Evolutionary conservation across 1,140 invertebrate species (phyloP), one percentile per base, ranked within the genome.

Genomic region (Nasonia vitripennis): DNA sequence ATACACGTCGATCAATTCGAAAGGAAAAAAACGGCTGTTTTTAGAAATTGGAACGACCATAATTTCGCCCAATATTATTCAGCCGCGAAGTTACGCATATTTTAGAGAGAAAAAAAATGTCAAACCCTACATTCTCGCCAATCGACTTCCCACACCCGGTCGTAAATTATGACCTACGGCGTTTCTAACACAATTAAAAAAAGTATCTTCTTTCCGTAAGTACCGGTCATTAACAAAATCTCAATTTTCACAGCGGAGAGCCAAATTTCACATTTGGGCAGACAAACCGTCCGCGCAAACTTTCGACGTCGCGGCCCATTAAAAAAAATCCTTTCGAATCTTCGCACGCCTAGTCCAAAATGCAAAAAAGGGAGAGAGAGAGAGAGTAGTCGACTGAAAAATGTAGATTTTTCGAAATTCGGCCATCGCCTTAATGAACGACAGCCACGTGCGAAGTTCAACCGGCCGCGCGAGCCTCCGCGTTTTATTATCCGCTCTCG

Each of bases 381-480:
- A 81, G 23, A 81, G 20, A 62, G 12, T 17, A 27, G 67, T 27
- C 2, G 9, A 4, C 20, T 23, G 23, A 81, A 81, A 45, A 81
- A 81, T 81, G 79, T 70, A 70, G 37, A 70, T 70, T 81, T 78
- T 70, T 81, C 79, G 79, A 81, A 81, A 81, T 48, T 37, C 51
- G 34, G 45, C 37, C 77, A 27, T 31, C 6, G 75, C 23, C 75
- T 78, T 55, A 27, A 55, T 27, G 41, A 48, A 48, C 7, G 9
- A 27, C 3, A 2, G 23, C 45, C 77, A 62, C 77, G 77, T 31
- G 77, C 77, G 45, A 78, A 78, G 48, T 78, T 62, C 48, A 34
- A 62, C 20, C 41, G 17, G 20, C 9, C 11, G 20, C 68, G 68
- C 11, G 68, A 2, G 14, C 27, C 68, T 34, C 27, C 67, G 68